These are phyloP conservation scores for Amia ocellicauda DNA, from an alignment of 2,113 vertebrate genomes.

Conservation along the genomic window DNA sequence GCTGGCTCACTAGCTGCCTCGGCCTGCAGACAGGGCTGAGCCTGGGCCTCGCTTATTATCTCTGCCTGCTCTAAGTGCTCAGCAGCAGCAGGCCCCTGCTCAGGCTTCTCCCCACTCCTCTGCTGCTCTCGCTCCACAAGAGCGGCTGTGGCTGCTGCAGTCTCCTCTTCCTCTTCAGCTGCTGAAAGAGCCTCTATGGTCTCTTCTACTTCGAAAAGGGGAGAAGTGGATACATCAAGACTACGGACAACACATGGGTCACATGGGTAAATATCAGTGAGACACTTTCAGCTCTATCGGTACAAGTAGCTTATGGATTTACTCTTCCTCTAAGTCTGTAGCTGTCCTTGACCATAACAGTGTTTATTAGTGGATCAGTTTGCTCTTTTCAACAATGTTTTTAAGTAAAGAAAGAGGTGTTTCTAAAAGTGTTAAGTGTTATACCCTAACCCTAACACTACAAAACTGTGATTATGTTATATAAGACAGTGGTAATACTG, in stretches of 20 bases:
- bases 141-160: constrained; percentile 67
- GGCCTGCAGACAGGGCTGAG: constrained; percentile 59
- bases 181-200: constrained; percentile 76
- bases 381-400: too few species aligned
- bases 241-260: constrained; percentile 79
- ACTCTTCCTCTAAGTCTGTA: constrained; percentile 17
- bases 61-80: constrained; percentile 69
- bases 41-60: constrained; percentile 67
- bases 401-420: too few species aligned
- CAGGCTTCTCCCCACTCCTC: constrained; percentile 75
- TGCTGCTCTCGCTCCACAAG: constrained; percentile 75
- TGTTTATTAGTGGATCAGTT: too few species aligned
- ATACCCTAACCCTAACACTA: too few species aligned
- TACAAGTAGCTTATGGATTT: constrained; percentile 15
- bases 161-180: constrained; percentile 73
- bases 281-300: constrained; percentile 44
- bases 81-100: constrained; percentile 62
- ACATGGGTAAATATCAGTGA: constrained; percentile 39
- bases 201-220: constrained; percentile 83
- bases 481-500: too few species aligned
- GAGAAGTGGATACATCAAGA: constrained; percentile 85
- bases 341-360: not conserved
- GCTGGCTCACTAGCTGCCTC: constrained; percentile 66
- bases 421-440: too few species aligned
- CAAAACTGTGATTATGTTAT: too few species aligned